A percentile compares a stretch with the other conserved stretches of the same genome.
These are phyloP conservation scores for Cerceris rybyensis DNA, from an alignment of 2,888 invertebrate species.

Conservation along the genomic window DNA sequence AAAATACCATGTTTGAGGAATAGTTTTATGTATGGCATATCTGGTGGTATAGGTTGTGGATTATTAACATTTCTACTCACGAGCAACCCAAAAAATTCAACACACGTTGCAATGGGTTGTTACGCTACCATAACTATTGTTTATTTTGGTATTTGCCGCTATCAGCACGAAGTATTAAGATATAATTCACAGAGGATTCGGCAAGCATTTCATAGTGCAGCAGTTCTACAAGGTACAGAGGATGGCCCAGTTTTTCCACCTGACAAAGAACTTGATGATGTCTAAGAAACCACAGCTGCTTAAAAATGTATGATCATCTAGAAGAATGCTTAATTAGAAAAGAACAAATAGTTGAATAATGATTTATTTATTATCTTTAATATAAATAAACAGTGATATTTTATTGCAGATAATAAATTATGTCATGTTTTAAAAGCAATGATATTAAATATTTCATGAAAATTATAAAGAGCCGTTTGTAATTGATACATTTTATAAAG, in stretches of 20 bases:
- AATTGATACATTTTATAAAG: no score
- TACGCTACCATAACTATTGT: conserved; percentile 12
- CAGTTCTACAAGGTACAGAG: background rate
- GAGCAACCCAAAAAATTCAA: conserved; percentile 85
- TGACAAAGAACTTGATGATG: background rate
- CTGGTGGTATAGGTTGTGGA: conserved; percentile 87
- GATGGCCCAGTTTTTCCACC: background rate
- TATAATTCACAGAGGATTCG: background rate
- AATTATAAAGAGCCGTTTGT: no score
- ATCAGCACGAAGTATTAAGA: background rate
- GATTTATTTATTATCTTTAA: no score
- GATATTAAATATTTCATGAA: no score
- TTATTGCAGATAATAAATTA: no score
- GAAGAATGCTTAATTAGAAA: no score
- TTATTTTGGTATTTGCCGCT: background rate
- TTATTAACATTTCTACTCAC: conserved; percentile 88
- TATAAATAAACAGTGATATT: no score
- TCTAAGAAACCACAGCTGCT: background rate
- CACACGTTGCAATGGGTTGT: background rate
- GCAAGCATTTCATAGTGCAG: background rate
- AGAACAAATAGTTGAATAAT: no score
- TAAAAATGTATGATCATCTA: background rate
- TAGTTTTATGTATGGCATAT: conserved; percentile 89
- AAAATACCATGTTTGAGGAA: conserved; percentile 92
- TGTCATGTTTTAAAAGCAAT: no score